Evolutionary conservation across 2,888 invertebrate genomes (phyloP).

Genomic region (Nomada goodeniana): DNA sequence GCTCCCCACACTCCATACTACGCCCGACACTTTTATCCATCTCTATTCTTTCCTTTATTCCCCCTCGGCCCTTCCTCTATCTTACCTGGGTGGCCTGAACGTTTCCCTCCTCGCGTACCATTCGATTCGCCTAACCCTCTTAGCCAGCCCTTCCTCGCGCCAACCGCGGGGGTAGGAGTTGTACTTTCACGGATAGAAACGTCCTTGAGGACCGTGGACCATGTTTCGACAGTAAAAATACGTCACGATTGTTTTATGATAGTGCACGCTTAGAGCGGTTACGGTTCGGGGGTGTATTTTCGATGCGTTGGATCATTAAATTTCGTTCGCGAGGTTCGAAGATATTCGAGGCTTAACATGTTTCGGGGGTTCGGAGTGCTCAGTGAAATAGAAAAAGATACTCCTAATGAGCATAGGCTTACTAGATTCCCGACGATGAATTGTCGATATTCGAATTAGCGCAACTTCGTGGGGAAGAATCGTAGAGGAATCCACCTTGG

Average conservation of each 20-base stretch:
- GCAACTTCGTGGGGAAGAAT: too few species aligned
- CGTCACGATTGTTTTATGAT: slow-evolving; percentile 58
- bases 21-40: slow-evolving; percentile 46
- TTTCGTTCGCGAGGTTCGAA: too few species aligned
- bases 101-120: slow-evolving; percentile 39
- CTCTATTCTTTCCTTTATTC: slow-evolving; percentile 16
- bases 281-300: too few species aligned
- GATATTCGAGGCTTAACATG: too few species aligned
- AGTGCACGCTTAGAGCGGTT: neutral
- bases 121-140: slow-evolving; percentile 57
- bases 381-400: too few species aligned
- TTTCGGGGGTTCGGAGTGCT: too few species aligned
- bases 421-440: too few species aligned
- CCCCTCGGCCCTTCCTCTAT: neutral
- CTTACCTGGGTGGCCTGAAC: slow-evolving; percentile 25
- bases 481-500: too few species aligned
- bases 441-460: too few species aligned
- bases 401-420: too few species aligned
- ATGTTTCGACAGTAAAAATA: slow-evolving; percentile 65
- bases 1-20: slow-evolving; percentile 17
- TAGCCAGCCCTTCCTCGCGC: slow-evolving; percentile 31
- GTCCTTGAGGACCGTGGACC: neutral
- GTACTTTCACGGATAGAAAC: slow-evolving; percentile 50
- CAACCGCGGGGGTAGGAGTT: slow-evolving; percentile 51
- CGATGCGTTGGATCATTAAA: too few species aligned